These are phyloP conservation scores for Dryococelus australis DNA, from an alignment of 2,888 invertebrate genomes.

Conservation along the genomic window DNA sequence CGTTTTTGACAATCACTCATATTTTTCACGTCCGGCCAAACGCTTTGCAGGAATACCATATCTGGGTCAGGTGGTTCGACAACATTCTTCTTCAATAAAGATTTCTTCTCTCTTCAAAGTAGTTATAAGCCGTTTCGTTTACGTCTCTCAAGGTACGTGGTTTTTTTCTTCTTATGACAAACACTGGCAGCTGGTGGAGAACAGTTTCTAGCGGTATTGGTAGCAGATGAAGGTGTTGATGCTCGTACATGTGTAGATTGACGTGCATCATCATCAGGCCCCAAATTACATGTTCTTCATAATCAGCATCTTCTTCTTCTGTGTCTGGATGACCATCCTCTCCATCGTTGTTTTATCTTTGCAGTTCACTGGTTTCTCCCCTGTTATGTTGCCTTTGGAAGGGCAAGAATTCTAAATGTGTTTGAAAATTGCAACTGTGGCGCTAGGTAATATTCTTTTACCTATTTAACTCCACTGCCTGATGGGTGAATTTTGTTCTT, in stretches of 20 bases:
- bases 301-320: constrained; percentile 42
- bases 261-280: constrained; percentile 12
- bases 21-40: not conserved
- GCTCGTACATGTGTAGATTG: constrained; percentile 30
- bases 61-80: not conserved
- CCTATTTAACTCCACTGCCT: not conserved
- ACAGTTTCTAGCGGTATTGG: not conserved
- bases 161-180: not conserved
- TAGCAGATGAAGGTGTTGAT: not conserved
- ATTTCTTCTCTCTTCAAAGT: not conserved
- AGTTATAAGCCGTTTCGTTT: not conserved
- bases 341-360: constrained; percentile 34
- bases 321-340: constrained; percentile 41
- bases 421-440: constrained; percentile 25
- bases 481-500: not conserved
- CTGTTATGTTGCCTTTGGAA: no score
- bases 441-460: constrained; percentile 27
- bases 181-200: not conserved
- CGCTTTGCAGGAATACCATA: not conserved
- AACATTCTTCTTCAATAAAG: not conserved
- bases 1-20: not conserved
- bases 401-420: constrained; percentile 5
- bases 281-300: constrained; percentile 20
- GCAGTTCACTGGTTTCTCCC: no score
- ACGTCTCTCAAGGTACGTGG: not conserved